Conservation (phyloP, 2,113 vertebrate species). For the Marmota monax region DNA sequence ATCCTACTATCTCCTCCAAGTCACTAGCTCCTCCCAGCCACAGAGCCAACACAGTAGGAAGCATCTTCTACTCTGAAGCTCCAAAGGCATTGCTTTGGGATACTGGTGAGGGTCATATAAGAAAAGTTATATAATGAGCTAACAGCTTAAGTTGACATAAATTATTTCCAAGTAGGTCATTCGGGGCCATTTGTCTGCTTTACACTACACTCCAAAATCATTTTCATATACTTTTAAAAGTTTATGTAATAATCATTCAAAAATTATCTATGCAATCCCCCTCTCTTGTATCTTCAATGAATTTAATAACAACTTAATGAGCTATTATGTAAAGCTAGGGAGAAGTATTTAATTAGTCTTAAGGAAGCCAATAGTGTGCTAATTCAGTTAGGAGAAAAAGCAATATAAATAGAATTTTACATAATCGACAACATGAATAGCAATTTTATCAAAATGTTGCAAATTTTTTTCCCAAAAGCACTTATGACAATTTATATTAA, state of each 20-base stretch:
- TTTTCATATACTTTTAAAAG: constrained; percentile 81
- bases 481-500: constrained; percentile 81
- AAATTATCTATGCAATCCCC: constrained; percentile 77
- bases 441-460: constrained; percentile 81
- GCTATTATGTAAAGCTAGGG: constrained; percentile 82
- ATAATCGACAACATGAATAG: constrained; percentile 82
- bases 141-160: constrained; percentile 85
- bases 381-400: constrained; percentile 83
- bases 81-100: constrained; percentile 69
- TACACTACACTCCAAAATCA: constrained; percentile 80
- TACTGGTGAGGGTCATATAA: constrained; percentile 62
- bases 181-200: constrained; percentile 71
- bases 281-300: constrained; percentile 61
- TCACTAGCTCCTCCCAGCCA: neutral
- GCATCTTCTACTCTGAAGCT: constrained; percentile 20
- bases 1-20: neutral
- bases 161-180: constrained; percentile 81
- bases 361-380: constrained; percentile 81
- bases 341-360: constrained; percentile 79
- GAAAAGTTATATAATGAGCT: constrained; percentile 80
- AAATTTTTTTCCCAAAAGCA: constrained; percentile 85
- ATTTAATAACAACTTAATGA: constrained; percentile 73
- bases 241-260: constrained; percentile 79
- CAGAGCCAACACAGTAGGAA: neutral
- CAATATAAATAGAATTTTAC: constrained; percentile 83